Evolutionary conservation across 2,888 invertebrate genomes (phyloP).

Genomic region (Elysia crispata): DNA sequence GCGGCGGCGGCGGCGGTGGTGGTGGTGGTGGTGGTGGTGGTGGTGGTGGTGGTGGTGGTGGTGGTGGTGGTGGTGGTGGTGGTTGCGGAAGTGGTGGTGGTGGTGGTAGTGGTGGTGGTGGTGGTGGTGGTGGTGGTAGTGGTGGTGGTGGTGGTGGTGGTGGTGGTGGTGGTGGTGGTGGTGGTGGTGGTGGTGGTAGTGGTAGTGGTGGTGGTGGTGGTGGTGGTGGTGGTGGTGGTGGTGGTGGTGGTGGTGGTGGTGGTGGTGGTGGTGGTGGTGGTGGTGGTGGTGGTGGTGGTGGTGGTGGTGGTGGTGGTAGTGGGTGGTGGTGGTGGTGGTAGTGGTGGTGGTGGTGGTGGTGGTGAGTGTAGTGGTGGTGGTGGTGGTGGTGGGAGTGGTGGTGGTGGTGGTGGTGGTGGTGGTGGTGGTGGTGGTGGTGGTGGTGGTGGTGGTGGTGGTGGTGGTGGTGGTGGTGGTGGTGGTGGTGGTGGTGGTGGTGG

Average conservation of each 20-base stretch:
- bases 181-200: background rate
- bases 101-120: background rate
- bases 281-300: background rate
- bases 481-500: background rate
- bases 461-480: background rate
- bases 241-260: background rate
- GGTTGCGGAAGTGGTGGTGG: too few species aligned
- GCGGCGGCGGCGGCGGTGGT: background rate
- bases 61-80: constrained; percentile 23
- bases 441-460: background rate
- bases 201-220: background rate
- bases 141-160: background rate
- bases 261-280: background rate
- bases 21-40: background rate
- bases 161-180: background rate
- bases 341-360: background rate
- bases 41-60: constrained; percentile 24
- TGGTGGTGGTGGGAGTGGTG: too few species aligned
- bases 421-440: background rate
- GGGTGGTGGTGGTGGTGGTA: background rate
- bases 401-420: background rate
- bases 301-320: background rate
- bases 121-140: background rate
- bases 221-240: background rate
- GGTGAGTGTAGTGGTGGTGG: too few species aligned